Evolutionary conservation across 2,797 vertebrate species (phyloP), one percentile per base, ranked within the genome.

Genomic region (Poecilia wingei): DNA sequence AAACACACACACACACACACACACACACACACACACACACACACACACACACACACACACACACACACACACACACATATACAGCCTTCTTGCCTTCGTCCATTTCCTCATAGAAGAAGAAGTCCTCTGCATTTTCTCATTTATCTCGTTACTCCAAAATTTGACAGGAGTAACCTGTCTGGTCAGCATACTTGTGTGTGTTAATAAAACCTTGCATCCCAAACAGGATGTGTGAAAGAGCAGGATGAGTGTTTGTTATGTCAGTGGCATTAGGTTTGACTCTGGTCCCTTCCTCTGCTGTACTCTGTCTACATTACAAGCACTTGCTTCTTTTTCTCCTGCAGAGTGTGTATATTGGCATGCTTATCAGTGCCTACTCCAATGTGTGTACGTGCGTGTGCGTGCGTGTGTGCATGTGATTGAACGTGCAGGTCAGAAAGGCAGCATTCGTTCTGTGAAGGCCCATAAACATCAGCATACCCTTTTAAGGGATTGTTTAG

Each of bases 401-500:
- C 36, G 46, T 22, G 43, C 20, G 43, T 72, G 70, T 49, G 68
- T 46, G 53, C 28, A 64, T 57, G 7, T 57, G 79, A 46, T 79
- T 39, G 77, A 59, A 82, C 76, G 78, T 84, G 89, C 88, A 84
- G 91, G 90, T 93, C 92, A 94, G 92, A 94, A 94, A 95, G 94
- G 93, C 94, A 94, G 92, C 90, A 91, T 95, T 96, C 93, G 92
- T 94, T 95, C 94, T 93, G 94, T 90, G 92, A 95, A 94, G 87
- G 92, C 94, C 93, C 93, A 95, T 96, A 96, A 96, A 96, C 96
- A 96, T 94, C 93, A 93, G 90, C 85, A 83, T 92, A 93, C 90
- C 96, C 96, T 96, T 96, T 96, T 96, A 95, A 95, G 96, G 96
- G 94, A 96, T 95, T 96, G 96, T 96, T 96, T 96, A 95, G 94